Percentiles rank a stretch among this genome's conserved stretches.
phyloP scores from a whole-genome alignment of 1,140 invertebrate species.

The Panulirus ornatus region DNA sequence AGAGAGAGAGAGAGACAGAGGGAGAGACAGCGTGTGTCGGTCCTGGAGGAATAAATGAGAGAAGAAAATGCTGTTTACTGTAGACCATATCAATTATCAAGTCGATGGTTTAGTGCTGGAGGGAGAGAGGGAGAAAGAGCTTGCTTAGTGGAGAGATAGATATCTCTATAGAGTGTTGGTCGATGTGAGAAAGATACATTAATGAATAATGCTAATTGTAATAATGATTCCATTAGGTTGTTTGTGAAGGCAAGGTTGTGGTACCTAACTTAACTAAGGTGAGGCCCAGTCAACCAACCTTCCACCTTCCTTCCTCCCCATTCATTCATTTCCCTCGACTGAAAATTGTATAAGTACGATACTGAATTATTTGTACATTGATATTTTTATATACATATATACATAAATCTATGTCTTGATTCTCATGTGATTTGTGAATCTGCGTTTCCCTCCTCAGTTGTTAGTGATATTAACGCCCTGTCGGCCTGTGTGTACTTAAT shows the following conservation, averaged over 20 bases:
- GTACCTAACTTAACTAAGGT: no score
- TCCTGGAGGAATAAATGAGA: no score
- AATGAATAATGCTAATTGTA: neutral
- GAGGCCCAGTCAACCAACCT: no score
- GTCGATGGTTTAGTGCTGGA: constrained; percentile 1
- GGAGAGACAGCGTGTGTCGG: neutral
- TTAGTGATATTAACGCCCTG: constrained; percentile 43
- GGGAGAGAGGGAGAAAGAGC: constrained; percentile 12
- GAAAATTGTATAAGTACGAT: constrained; percentile 31
- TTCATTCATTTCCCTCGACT: no score
- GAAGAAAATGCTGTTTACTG: neutral
- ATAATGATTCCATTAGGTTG: constrained; percentile 24
- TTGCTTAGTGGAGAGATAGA: neutral
- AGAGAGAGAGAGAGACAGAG: constrained; percentile 20
- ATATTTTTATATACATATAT: constrained; percentile 63
- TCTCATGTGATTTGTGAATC: constrained; percentile 54
- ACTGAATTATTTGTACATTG: constrained; percentile 64
- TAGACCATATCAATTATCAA: neutral
- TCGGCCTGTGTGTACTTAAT: constrained; percentile 63
- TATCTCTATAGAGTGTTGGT: neutral
- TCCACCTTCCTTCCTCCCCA: constrained; percentile 24
- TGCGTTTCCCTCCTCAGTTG: constrained; percentile 56
- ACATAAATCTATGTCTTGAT: constrained; percentile 52
- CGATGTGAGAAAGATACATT: no score
- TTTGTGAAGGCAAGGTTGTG: constrained; percentile 25